Base-by-base conservation (phyloP, 2,797 vertebrate genomes). In the Nannoperca obscura region DNA sequence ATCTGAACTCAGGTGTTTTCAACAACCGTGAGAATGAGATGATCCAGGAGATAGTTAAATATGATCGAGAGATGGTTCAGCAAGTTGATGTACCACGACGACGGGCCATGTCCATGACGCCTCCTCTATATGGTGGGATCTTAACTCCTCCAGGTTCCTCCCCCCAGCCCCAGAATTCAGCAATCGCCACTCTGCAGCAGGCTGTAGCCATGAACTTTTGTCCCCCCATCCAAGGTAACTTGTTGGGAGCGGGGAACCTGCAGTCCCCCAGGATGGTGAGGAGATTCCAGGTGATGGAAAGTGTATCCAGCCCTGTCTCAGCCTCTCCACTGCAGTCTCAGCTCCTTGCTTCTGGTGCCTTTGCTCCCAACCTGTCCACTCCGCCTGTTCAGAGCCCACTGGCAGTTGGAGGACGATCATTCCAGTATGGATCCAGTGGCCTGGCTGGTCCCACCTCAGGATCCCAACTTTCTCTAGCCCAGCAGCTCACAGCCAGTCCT, bases 31-130 rank as follows among this genome's bases (percentile, higher is more conserved):
- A 99, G 93, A 99, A 98, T 3, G 98, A 99, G 90, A 97, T 99
- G 94, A 99, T 99, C 90, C 98, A 99, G 90, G 98, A 99, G 94
- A 99, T 99, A 0, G 98, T 99, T 66, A 99, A 99, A 89, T 99
- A 99, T 0, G 98, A 99, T 81, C 96, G 98, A 3, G 97, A 99
- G 94, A 99, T 99, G 98, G 98, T 96, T 61, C 97, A 98, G 84
- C 97, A 97, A 86, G 97, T 97, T 0, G 97, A 97, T 54, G 87
- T 96, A 57, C 96, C 96, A 50, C 96, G 95, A 42, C 89, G 92
- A 1, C 90, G 93, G 40, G 88, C 95, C 72, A 93, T 94, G 94
- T 96, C 96, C 50, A 80, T 90, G 90, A 91, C 94, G 0, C 66
- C 92, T 19, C 81, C 92, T 20, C 83, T 86, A 13, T 84, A 86